Evolutionary conservation across 2,888 invertebrate species (phyloP), one percentile per base, ranked within the genome.

Genomic region (Orchesellides sinensis): DNA sequence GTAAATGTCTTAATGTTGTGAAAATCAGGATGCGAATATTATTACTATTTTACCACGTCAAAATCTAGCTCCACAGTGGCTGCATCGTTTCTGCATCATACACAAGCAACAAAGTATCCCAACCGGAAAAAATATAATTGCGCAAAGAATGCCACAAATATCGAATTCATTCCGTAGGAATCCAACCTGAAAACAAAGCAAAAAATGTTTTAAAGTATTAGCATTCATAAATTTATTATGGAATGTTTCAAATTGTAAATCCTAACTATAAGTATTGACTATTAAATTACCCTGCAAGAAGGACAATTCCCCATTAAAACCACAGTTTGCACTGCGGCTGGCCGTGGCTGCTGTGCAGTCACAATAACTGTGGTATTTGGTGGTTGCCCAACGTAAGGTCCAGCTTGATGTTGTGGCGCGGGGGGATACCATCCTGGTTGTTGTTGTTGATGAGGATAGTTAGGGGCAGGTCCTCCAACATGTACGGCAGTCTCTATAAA

Each of bases 101-200:
- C 95, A 93, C 66, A 97, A 91, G 89, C 97, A 97, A 89, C 96
- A 97, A 12, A 97, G 90, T 83, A 97, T 93, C 54, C 97, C 97
- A 47, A 96, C 79, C 0, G 97, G 97, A 89, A 97, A 97, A 90
- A 95, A 96, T 35, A 95, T 91, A 84, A 96, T 94, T 27, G 96
- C 96, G 90, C 96, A 96, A 77, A 95, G 91, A 17, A 97, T 92
- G 77, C 96, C 97, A 63, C 95, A 92, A 89, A 95, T 95, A 0
- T 96, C 95, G 90, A 94, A 97, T 89, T 96, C 95, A 88, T 96
- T 96, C 90, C 96, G 95, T 47, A 97, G 91, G 25, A 95, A 92
- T 25, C 97, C 97, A 83, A 96, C 90, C 93, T 93, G 89, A 14
- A 83, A 87, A 69, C 59, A 86, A 88, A 5, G 23, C 10, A 32